A percentile compares a stretch with the other conserved stretches of the same genome.
phyloP scores from a whole-genome alignment of 2,113 vertebrate genomes.

The Polypterus senegalus region DNA sequence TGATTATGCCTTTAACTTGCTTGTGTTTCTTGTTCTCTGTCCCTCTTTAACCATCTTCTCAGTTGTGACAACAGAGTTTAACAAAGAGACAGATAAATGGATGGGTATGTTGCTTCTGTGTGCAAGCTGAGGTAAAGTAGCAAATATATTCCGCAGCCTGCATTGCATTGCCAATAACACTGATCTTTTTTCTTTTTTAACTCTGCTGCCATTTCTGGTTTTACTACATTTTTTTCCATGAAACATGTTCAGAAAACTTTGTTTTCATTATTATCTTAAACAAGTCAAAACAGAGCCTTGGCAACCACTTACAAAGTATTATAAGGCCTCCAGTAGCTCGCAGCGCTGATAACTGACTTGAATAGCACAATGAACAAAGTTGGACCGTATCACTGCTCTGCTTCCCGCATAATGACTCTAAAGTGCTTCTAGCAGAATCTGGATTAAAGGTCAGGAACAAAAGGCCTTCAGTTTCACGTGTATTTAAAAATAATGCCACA shows the following conservation, averaged over 20 bases:
- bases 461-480: background rate
- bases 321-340: background rate
- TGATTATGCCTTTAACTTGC: too few relatives aligned
- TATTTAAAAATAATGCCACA: background rate
- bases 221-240: too few relatives aligned
- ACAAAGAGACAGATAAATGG: too few relatives aligned
- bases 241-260: background rate
- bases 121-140: too few relatives aligned
- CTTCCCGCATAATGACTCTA: background rate
- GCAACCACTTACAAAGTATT: background rate
- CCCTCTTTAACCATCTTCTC: too few relatives aligned
- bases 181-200: too few relatives aligned
- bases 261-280: slow-evolving; percentile 1
- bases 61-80: too few relatives aligned
- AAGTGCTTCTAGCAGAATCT: background rate
- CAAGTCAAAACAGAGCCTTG: background rate
- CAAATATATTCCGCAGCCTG: too few relatives aligned
- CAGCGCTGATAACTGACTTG: background rate
- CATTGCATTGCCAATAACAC: too few relatives aligned
- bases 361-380: background rate
- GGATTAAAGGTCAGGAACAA: background rate
- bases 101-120: too few relatives aligned
- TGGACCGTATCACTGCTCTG: background rate
- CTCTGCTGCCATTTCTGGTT: too few relatives aligned
- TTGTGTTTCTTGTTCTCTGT: too few relatives aligned